Evolutionary conservation across 2,797 vertebrate species (phyloP), one percentile per base, ranked within the genome.

Genomic region (Eulemur albifrons): DNA sequence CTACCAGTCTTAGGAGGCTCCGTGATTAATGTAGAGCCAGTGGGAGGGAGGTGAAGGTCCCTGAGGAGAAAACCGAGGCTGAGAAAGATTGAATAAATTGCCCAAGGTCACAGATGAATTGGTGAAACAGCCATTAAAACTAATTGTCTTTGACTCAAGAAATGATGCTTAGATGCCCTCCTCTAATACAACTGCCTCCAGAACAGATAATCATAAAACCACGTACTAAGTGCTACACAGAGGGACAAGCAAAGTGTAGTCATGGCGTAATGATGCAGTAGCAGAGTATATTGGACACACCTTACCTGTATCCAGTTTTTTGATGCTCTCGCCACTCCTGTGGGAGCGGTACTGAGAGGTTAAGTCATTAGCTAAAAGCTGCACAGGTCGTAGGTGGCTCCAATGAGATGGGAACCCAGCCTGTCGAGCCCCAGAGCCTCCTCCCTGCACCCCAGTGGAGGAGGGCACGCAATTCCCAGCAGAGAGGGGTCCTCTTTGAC

Each of bases 251-350:
- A 11, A 32, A 38, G 6, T 10, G n/a, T 20, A 5, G 18, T 5
- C 4, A 8, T 54, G n/a, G 27, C 10, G 2, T 35, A 3, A 5
- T n/a, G 59, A 2, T 32, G 15, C 3, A n/a, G 0, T 0, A 35
- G 54, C 13, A 27, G 48, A 27, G 1, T 48, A 15, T 27, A 8
- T 9, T 20, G 15, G 76, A 11, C 63, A 79, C 30, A 45, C 14
- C 10, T 20, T 40, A 17, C 50, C 59, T 57, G 43, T 69, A 9
- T 57, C 77, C 15, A 32, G 18, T 20, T 25, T 70, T 48, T 40
- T 17, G 27, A 18, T 27, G 54, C 20, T 75, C 20, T 23, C 14
- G 4, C 35, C 14, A 76, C 27, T 15, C 72, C 40, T 12, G 1
- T 43, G 73, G 54, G 25, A 7, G 54, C 40, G n/a, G 57, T 67